phyloP scores from a whole-genome alignment of 2,797 vertebrate genomes.

The Brachyalestes nurse region DNA sequence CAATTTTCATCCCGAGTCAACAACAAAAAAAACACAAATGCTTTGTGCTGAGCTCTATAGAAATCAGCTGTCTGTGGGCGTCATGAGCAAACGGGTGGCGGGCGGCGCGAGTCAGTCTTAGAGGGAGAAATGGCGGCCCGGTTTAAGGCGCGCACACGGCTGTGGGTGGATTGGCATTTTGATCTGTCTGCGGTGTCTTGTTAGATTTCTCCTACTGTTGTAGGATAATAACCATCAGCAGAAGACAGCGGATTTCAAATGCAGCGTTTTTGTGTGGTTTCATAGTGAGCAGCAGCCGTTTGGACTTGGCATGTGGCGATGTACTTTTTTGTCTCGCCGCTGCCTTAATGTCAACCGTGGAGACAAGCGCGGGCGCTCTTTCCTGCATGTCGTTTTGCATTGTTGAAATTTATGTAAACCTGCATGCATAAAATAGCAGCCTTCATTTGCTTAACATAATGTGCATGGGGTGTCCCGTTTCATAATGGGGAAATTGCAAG shows the following conservation, averaged over 20 bases:
- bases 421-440: constrained; percentile 44
- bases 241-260: constrained; percentile 14
- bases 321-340: constrained; percentile 5
- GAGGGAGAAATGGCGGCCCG: constrained; percentile 23
- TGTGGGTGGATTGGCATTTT: constrained; percentile 43
- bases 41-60: constrained; percentile 24
- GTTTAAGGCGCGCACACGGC: constrained; percentile 19
- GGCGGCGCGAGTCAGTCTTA: constrained; percentile 21
- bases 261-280: constrained; percentile 24
- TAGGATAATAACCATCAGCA: constrained; percentile 39
- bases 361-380: background rate
- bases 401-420: constrained; percentile 46
- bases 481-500: constrained; percentile 11
- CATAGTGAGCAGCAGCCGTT: background rate
- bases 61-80: constrained; percentile 9
- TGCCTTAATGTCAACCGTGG: constrained; percentile 25
- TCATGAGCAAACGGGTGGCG: background rate
- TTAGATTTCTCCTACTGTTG: constrained; percentile 29
- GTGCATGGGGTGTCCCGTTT: constrained; percentile 11
- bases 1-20: constrained; percentile 21
- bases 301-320: constrained; percentile 17
- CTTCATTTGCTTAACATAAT: constrained; percentile 25
- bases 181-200: constrained; percentile 37
- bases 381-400: constrained; percentile 25
- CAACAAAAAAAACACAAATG: constrained; percentile 4